Evolutionary conservation across 2,797 vertebrate species (phyloP).

Genomic region (Geotrypetes seraphini): DNA sequence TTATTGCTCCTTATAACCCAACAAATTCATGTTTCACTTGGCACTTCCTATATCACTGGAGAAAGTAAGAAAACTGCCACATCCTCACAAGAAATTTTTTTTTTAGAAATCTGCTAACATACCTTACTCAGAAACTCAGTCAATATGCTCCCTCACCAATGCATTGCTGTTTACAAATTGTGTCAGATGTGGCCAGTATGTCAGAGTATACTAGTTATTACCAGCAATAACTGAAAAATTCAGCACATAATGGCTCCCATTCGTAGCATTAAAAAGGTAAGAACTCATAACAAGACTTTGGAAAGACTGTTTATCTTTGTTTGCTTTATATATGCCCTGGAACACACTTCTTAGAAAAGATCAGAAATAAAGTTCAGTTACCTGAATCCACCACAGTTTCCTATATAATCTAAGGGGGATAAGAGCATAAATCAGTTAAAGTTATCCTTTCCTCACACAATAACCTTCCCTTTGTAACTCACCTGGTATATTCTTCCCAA

Average conservation of each 20-base stretch:
- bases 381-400: not conserved
- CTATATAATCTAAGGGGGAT: no score
- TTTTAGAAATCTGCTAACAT: not conserved
- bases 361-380: not conserved
- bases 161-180: conserved; percentile 3
- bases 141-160: not conserved
- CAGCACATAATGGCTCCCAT: not conserved
- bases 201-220: not conserved
- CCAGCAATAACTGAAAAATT: conserved; percentile 4
- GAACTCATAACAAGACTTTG: not conserved
- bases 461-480: no score
- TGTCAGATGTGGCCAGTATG: not conserved
- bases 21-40: not conserved
- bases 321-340: not conserved
- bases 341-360: not conserved
- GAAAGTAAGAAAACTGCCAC: not conserved
- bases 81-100: no score
- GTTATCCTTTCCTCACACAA: no score
- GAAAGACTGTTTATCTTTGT: not conserved
- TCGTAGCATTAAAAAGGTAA: not conserved
- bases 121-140: not conserved
- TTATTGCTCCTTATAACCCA: no score
- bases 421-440: no score
- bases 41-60: not conserved
- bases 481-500: no score